phyloP scores from a whole-genome alignment of 2,797 vertebrate species.

The Premnoplex brunnescens region DNA sequence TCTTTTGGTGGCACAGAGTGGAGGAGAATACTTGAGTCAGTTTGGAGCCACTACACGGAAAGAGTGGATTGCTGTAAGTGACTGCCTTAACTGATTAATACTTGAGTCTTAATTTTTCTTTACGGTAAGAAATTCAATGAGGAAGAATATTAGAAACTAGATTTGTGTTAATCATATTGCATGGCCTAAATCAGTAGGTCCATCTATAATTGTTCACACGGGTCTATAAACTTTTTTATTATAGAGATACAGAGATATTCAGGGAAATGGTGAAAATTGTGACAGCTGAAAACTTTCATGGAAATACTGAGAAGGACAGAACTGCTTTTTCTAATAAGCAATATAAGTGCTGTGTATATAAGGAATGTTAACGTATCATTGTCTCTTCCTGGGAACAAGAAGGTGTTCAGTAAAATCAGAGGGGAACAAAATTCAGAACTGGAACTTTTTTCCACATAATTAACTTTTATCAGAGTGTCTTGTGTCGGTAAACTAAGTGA shows the following conservation, averaged over 20 bases:
- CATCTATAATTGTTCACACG: not conserved
- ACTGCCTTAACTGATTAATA: not conserved
- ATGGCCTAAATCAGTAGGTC: not conserved
- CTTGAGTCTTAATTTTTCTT: not conserved
- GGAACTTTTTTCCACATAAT: not conserved
- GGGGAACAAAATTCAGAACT: not conserved
- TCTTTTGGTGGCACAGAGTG: not conserved
- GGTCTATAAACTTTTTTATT: not conserved
- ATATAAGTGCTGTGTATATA: fast-evolving
- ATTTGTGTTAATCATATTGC: not conserved
- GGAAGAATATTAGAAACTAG: not conserved
- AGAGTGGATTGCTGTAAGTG: not conserved
- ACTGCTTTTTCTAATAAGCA: not conserved
- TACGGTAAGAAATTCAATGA: not conserved
- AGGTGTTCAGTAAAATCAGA: not conserved
- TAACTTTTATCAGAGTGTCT: not conserved
- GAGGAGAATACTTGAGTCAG: not conserved
- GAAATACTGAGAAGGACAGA: not conserved
- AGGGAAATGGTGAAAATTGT: not conserved
- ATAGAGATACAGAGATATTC: not conserved
- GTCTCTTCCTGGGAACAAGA: not conserved
- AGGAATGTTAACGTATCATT: not conserved
- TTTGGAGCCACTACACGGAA: not conserved
- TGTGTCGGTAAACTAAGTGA: not conserved
- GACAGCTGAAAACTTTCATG: not conserved